Base-by-base conservation (phyloP, 2,113 vertebrate genomes). In the Vireo altiloquus region DNA sequence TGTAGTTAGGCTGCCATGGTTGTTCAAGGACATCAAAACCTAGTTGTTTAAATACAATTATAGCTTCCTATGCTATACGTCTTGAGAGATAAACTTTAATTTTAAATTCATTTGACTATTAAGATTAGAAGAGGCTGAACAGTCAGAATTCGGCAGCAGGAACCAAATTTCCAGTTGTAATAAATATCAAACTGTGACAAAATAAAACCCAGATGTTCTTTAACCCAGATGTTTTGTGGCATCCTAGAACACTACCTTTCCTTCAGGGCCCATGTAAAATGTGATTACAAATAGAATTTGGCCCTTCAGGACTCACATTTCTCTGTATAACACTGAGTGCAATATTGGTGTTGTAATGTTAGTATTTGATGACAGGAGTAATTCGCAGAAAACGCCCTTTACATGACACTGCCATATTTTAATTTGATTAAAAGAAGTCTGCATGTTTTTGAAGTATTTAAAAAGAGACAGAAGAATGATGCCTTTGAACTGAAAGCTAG, bases 401-500 rank as follows among this genome's bases (percentile, higher is more conserved):
- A 68, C 33, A 64, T 71, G 57, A 31, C 68, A 89, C 24, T 81
- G 86, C 49, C 44, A 68, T 89, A 56, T 93, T 89, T 93, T 94
- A 93, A 91, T 89, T 56, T 76, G 44, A 84, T 96, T 91, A 89
- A 92, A 68, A 89, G 46, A 82, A 82, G n/a, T 60, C 66, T 90
- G n/a, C 28, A 37, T 78, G 56, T 21, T 84, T 95, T 79, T 92
- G 69, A 86, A 94, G 81, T 77, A 63, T 87, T 95, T 94, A 47
- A 87, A 82, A 92, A 68, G 59, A 77, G 74, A 76, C 49, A 87
- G 82, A 94, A 85, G 49, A 91, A 89, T 52, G 9, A 84, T 91
- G 74, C 23, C 87, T 96, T 95, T 96, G 94, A 96, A 94, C 66
- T 94, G 69, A 40, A 89, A 72, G 52, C 49, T 82, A 75, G 49